Conservation (phyloP, 2,888 invertebrate species). For the Cordilura impudica region DNA sequence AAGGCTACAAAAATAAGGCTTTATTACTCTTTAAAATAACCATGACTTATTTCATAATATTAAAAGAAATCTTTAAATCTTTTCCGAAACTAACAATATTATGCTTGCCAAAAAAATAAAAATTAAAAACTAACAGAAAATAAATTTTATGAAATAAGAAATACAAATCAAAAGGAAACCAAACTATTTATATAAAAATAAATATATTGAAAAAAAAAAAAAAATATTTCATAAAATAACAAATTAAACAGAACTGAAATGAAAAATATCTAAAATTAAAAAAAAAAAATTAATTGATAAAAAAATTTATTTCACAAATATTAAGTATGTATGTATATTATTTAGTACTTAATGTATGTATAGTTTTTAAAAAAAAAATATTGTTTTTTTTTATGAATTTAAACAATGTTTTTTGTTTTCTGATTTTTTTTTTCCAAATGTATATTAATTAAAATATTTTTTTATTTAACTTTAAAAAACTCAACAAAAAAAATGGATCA, state of each 20-base stretch:
- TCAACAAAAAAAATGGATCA: constrained; percentile 1
- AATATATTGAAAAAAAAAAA: constrained; percentile 1
- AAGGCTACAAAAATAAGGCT: constrained; percentile 16
- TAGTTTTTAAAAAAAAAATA: no score
- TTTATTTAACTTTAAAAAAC: constrained; percentile 14
- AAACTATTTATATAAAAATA: constrained; percentile 19
- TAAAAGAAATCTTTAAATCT: background rate
- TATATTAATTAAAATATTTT: constrained; percentile 13
- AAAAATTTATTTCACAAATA: constrained; percentile 2
- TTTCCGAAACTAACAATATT: constrained; percentile 33
- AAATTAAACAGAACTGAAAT: constrained; percentile 54
- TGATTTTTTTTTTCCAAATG: background rate
- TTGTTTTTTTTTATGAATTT: constrained; percentile 1
- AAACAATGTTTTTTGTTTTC: background rate
- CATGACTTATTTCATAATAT: constrained; percentile 33
- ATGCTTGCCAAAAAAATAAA: constrained; percentile 53
- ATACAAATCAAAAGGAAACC: constrained; percentile 33
- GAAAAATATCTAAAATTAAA: constrained; percentile 12
- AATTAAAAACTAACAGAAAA: background rate
- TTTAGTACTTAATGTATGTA: background rate
- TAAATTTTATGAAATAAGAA: background rate
- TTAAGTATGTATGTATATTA: background rate
- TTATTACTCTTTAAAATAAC: background rate
- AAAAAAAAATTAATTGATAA: constrained; percentile 14
- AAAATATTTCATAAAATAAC: no score